Evolutionary conservation across 2,888 invertebrate species (phyloP).

Genomic region (Xanthia togata): DNA sequence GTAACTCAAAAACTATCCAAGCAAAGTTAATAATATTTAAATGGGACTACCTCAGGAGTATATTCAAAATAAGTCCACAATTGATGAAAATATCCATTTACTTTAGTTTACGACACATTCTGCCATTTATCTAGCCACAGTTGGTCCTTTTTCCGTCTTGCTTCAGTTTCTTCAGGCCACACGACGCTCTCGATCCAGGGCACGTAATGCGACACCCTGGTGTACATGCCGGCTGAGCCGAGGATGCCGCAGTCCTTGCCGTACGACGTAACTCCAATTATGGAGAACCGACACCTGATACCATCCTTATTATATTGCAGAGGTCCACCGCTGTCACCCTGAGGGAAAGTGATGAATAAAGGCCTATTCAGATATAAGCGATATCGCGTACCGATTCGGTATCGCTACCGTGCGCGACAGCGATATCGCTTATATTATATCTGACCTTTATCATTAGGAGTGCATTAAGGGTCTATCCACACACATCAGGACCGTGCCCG

Average conservation of each 20-base stretch:
- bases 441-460: too few species aligned
- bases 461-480: too few species aligned
- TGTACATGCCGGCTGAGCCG: conserved; percentile 83
- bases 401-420: too few species aligned
- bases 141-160: background rate
- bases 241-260: conserved; percentile 81
- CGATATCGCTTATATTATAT: too few species aligned
- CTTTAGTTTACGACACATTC: background rate
- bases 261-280: conserved; percentile 88
- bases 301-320: conserved; percentile 49
- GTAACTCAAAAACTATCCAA: too few species aligned
- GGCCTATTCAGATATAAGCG: too few species aligned
- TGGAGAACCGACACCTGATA: conserved; percentile 83
- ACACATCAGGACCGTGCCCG: too few species aligned
- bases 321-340: conserved; percentile 67
- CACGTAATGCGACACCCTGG: conserved; percentile 88
- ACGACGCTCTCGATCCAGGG: conserved; percentile 91
- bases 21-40: too few species aligned
- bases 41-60: too few species aligned
- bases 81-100: too few species aligned
- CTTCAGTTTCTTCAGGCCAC: conserved; percentile 82
- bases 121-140: conserved; percentile 11
- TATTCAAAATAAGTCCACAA: background rate
- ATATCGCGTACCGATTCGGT: too few species aligned
- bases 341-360: background rate